Percentiles rank a stretch among this genome's conserved stretches.
These are phyloP conservation scores for Lasioglossum zephyrum DNA, from an alignment of 2,888 invertebrate genomes.

Conservation along the genomic window DNA sequence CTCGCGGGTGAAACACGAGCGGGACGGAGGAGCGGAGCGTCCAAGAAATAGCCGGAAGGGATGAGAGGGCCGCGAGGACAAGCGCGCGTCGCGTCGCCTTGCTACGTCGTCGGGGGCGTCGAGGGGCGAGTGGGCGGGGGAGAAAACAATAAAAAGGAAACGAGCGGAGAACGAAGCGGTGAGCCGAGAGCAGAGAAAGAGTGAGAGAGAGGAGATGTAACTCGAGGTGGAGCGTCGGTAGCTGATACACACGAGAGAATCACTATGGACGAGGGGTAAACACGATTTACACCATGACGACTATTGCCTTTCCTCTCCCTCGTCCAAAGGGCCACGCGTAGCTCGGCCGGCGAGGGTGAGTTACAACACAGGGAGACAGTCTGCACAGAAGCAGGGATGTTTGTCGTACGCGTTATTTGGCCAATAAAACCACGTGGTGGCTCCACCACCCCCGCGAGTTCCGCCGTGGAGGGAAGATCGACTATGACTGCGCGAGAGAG, in stretches of 20 bases:
- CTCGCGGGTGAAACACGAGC: conserved; percentile 22
- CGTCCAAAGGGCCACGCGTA: conserved; percentile 67
- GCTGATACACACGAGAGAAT: conserved; percentile 69
- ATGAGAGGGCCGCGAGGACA: conserved; percentile 15
- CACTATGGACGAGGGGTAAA: conserved; percentile 80
- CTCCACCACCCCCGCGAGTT: conserved; percentile 64
- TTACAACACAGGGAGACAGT: conserved; percentile 63
- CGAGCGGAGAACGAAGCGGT: conserved; percentile 27
- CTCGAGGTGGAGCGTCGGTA: conserved; percentile 41
- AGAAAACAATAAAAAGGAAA: conserved; percentile 22
- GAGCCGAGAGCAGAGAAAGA: conserved; percentile 12
- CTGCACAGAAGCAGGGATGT: conserved; percentile 75
- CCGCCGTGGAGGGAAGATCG: conserved; percentile 46
- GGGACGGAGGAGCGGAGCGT: conserved; percentile 7
- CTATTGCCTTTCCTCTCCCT: conserved; percentile 71
- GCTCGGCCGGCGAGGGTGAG: conserved; percentile 56
- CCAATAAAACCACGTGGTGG: conserved; percentile 83
- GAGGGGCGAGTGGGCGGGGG: not conserved
- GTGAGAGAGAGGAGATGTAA: conserved; percentile 36
- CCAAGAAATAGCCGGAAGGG: conserved; percentile 31
- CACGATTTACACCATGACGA: conserved; percentile 81
- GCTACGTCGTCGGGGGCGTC: not conserved
- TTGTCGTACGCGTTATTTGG: conserved; percentile 83
- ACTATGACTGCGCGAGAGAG: conserved; percentile 52
- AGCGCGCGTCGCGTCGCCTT: conserved; percentile 1